A percentile compares a stretch with the other conserved stretches of the same genome.
Conservation (phyloP, 1,140 invertebrate genomes). For the Ceratina calcarata region DNA sequence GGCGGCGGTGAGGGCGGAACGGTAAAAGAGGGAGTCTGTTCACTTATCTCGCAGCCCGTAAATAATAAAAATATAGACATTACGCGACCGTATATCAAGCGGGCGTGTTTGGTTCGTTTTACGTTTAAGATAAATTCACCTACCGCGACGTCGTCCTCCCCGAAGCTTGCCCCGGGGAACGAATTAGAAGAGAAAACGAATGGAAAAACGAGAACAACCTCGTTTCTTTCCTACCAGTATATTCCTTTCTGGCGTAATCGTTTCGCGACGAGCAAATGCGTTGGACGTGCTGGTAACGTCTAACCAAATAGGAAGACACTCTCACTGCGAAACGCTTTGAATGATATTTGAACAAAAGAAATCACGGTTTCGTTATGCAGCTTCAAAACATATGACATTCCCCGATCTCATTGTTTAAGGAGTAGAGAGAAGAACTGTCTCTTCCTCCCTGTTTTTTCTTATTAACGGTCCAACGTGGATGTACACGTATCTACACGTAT, state of each 20-base stretch:
- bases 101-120: conserved; percentile 68
- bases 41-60: conserved; percentile 74
- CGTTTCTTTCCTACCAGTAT: not conserved
- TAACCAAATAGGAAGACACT: not conserved
- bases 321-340: not conserved
- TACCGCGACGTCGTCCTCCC: conserved; percentile 47
- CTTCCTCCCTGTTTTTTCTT: too few relatives aligned
- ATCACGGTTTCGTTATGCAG: too few relatives aligned
- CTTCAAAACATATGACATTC: too few relatives aligned
- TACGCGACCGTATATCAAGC: conserved; percentile 73
- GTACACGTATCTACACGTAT: too few relatives aligned
- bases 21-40: conserved; percentile 55
- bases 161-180: conserved; percentile 51
- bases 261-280: not conserved
- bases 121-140: conserved; percentile 71
- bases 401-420: too few relatives aligned
- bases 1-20: not conserved
- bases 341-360: not conserved
- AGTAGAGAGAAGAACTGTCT: too few relatives aligned
- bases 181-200: conserved; percentile 59
- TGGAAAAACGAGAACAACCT: conserved; percentile 29
- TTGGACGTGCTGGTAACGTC: not conserved
- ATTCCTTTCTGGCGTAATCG: conserved; percentile 22
- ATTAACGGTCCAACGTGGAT: too few relatives aligned
- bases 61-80: conserved; percentile 78